Percentiles rank a stretch among this genome's conserved stretches.
phyloP scores from a whole-genome alignment of 2,113 vertebrate species.

The Apeltes quadracus region DNA sequence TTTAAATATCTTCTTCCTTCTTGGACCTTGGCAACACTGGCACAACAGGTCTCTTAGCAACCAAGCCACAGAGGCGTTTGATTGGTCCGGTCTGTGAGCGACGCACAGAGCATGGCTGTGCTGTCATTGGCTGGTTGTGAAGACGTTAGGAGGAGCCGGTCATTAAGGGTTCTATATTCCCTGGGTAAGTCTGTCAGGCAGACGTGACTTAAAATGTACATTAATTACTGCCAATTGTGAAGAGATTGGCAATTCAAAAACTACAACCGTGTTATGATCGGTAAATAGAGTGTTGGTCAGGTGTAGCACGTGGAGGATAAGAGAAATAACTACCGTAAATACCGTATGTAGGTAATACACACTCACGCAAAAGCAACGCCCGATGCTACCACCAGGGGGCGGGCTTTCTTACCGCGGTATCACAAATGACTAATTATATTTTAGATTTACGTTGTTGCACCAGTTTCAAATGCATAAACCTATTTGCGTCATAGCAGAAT shows the following conservation, averaged over 20 bases:
- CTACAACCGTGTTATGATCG: fast-evolving
- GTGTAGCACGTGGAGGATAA: fast-evolving
- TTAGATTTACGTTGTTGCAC: not conserved
- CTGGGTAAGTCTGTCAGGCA: not conserved
- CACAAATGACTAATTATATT: not conserved
- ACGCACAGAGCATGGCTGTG: not conserved
- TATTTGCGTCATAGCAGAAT: not conserved
- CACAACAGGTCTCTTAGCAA: slow-evolving; percentile 72
- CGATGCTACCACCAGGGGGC: slow-evolving; percentile 50
- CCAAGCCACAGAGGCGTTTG: slow-evolving; percentile 5
- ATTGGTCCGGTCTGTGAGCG: slow-evolving; percentile 48
- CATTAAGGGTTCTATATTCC: fast-evolving
- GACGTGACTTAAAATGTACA: not conserved
- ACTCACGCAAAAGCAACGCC: not conserved
- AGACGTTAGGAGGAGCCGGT: not conserved
- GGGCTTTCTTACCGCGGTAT: not conserved
- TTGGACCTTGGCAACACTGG: too few relatives aligned
- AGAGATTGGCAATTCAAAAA: fast-evolving
- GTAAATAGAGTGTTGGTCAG: fast-evolving
- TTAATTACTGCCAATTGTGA: fast-evolving
- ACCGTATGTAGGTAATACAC: fast-evolving
- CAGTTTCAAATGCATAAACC: not conserved
- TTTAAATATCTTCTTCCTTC: too few relatives aligned
- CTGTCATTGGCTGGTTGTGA: slow-evolving; percentile 62
- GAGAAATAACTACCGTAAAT: not conserved